Percentiles rank a stretch among this genome's conserved stretches.
phyloP scores from a whole-genome alignment of 2,888 invertebrate species.

The Drosophila anomelani region DNA sequence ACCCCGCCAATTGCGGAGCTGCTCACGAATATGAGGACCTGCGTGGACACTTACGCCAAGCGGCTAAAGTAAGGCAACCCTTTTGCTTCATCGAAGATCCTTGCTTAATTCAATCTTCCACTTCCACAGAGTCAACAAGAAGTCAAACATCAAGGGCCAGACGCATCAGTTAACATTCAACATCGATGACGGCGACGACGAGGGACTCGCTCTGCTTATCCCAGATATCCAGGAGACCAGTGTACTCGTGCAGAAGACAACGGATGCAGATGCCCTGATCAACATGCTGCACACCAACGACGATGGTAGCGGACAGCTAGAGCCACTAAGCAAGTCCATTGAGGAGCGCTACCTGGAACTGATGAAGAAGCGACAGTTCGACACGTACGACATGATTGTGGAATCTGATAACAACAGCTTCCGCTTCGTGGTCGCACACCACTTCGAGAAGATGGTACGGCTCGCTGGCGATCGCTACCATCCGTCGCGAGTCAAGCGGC shows the following conservation, averaged over 20 bases:
- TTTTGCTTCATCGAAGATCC: too few relatives aligned
- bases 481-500: constrained; percentile 94
- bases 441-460: constrained; percentile 94
- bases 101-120: not conserved
- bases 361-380: constrained; percentile 96
- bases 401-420: constrained; percentile 91
- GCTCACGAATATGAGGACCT: constrained; percentile 93
- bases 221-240: constrained; percentile 92
- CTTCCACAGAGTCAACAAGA: constrained; percentile 87
- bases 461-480: constrained; percentile 94
- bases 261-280: constrained; percentile 80
- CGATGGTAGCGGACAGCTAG: constrained; percentile 81
- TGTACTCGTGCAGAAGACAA: constrained; percentile 83
- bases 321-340: constrained; percentile 86
- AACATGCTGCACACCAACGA: constrained; percentile 69
- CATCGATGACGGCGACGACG: constrained; percentile 92
- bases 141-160: constrained; percentile 85
- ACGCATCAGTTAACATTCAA: constrained; percentile 84
- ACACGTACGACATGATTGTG: constrained; percentile 96
- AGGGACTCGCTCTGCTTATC: constrained; percentile 94
- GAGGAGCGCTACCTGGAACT: constrained; percentile 93
- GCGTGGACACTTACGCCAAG: constrained; percentile 96
- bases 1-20: constrained; percentile 90
- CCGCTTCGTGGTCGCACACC: constrained; percentile 94
- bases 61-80: constrained; percentile 88